These are phyloP conservation scores for Grammomys dolichurus DNA, from an alignment of 2,113 vertebrate genomes.

Conservation along the genomic window DNA sequence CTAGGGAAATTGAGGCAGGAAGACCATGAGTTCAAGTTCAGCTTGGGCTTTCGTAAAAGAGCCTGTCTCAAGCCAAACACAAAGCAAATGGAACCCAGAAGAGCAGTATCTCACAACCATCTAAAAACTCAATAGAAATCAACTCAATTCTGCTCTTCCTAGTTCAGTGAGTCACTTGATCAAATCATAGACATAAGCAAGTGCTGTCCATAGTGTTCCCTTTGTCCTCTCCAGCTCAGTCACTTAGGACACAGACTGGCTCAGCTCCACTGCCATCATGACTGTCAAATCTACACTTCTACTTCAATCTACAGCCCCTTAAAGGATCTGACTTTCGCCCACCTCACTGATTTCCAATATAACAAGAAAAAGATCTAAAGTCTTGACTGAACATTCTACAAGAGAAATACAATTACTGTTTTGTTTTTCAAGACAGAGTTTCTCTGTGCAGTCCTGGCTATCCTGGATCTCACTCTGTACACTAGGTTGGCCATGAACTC, in stretches of 20 bases:
- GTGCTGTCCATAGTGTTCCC: background rate
- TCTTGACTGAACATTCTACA: background rate
- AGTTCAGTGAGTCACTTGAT: background rate
- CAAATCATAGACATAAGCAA: background rate
- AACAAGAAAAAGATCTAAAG: conserved; percentile 35
- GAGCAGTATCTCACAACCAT: conserved; percentile 14
- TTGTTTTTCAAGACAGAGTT: background rate
- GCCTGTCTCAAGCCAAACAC: background rate
- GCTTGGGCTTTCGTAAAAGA: background rate
- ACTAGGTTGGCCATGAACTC: background rate
- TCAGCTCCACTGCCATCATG: background rate
- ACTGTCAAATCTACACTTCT: conserved; percentile 18
- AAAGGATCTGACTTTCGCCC: background rate
- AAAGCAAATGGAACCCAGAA: conserved; percentile 33
- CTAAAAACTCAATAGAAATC: conserved; percentile 14
- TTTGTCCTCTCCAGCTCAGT: background rate
- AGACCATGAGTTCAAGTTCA: background rate
- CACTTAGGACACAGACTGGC: background rate
- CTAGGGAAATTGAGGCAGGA: background rate
- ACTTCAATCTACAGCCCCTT: background rate
- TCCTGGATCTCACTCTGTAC: background rate
- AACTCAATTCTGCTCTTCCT: conserved; percentile 27
- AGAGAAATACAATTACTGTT: conserved; percentile 46
- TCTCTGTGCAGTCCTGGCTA: background rate
- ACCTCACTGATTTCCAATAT: background rate